Base-by-base conservation (phyloP, 2,797 vertebrate genomes). In the Micromesistius poutassou region DNA sequence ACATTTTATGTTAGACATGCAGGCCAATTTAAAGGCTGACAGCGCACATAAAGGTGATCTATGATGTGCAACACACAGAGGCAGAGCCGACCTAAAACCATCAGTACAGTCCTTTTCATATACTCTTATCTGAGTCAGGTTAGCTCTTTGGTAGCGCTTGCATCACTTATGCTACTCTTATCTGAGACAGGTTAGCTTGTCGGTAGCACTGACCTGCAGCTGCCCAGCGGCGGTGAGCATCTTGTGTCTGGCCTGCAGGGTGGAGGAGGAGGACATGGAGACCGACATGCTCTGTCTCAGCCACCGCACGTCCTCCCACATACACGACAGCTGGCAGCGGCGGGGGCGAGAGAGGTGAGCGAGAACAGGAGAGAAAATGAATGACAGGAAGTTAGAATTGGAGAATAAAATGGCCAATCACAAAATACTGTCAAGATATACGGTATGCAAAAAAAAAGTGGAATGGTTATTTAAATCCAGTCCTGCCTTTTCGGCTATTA, bases 291-390 rank as follows among this genome's bases (percentile, higher is more conserved):
- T 98, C 92, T 98, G 97, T 83, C 97, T 94, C 75, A 99, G 89
- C 97, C 97, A 98, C 74, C 96, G 95, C 82, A 98, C 95, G 80
- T 99, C 97, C 91, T 98, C 97, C 98, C 98, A 99, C 96, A 98
- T 97, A 85, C 96, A 98, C 30, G 97, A 98, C 87, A 99, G 90
- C 98, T 99, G 81, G 36, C 9, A 38, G 75, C 46, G 22, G 73
- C 13, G 82, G 66, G 77, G 5, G 78, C 2, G 19, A 38, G 22
- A 81, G 1, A 74, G 33, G 75, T 2, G 5, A 30, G 19, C 19
- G 14, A 71, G 16, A 71, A 68, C 42, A 68, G 71, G 14, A 76
- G 66, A 30, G 62, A 36, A 25, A 19, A 31, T 19, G 13, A 22
- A 30, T 30, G 9, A 42, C 14, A 42, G 40, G 10, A 46, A 46